These are phyloP conservation scores for Psylliodes chrysocephalus DNA, from an alignment of 2,888 invertebrate species.

Conservation along the genomic window DNA sequence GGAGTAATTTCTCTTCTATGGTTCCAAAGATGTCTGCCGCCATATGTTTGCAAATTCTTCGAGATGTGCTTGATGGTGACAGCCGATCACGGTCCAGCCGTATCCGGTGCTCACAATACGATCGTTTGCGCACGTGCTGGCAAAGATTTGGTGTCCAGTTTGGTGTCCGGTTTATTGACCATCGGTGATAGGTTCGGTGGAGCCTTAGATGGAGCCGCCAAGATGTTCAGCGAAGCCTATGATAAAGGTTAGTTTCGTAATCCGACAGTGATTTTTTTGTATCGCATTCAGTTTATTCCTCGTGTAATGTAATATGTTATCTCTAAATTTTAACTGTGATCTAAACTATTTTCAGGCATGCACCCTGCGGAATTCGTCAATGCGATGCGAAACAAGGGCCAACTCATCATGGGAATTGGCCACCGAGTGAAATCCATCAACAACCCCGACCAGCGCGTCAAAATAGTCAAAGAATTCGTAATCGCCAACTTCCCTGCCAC, in stretches of 20 bases:
- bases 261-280: not conserved
- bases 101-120: conserved; percentile 95
- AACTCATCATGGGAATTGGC: conserved; percentile 99
- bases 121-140: conserved; percentile 98
- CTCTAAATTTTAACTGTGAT: not conserved
- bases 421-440: conserved; percentile 92
- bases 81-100: conserved; percentile 98
- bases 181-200: conserved; percentile 99
- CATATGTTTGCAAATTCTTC: conserved; percentile 95
- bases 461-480: conserved; percentile 96
- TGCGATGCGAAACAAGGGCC: conserved; percentile 94
- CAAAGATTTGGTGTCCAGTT: conserved; percentile 98
- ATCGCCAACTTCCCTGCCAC: conserved; percentile 92
- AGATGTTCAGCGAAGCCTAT: conserved; percentile 96
- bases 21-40: conserved; percentile 97
- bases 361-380: conserved; percentile 99
- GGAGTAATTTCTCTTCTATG: conserved; percentile 97
- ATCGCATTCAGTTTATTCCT: too few relatives aligned
- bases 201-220: conserved; percentile 97
- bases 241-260: conserved; percentile 73
- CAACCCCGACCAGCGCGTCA: conserved; percentile 98
- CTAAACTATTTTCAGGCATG: conserved; percentile 65
- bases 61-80: conserved; percentile 99
- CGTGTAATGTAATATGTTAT: not conserved
- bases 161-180: conserved; percentile 94